Evolutionary conservation across 2,113 vertebrate genomes (phyloP), one percentile per base, ranked within the genome.

Genomic region (Lynx canadensis): DNA sequence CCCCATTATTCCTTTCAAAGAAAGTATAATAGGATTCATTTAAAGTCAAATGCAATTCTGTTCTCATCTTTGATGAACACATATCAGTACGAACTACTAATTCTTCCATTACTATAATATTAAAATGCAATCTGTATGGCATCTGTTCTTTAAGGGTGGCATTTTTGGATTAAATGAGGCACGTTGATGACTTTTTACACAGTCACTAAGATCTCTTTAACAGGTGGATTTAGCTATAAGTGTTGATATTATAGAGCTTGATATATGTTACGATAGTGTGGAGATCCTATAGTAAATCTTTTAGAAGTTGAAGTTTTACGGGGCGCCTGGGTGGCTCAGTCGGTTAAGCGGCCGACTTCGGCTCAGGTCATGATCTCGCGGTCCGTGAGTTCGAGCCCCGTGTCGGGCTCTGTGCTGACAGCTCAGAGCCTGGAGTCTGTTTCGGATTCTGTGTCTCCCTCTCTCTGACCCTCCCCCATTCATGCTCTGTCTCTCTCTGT

Each of bases 251-350:
- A 45, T 55, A 83, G 69, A 83, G 45, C 23, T 88, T 84, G 78
- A 57, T 93, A 79, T 52, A 52, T 83, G 25, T 91, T 96, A n/a
- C 91, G 71, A 82, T 74, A 74, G 69, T 12, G 11, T 82, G 52
- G 60, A 38, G 66, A 68, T 95, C 36, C 13, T 91, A 10, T 93
- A 79, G 83, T 66, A 95, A 91, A 82, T 88, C 60, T 91, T 96
- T 92, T 11, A 63, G 74, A 97, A 76, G n/a, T 89, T 63, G 82
- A 84, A 36, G 60, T 63, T 94, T 57, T 15, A 18, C 23, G 0
- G 45, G 45, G 45, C 45, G 1, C 45, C 45, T 45, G 45, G 45
- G 45, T 45, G 45, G 45, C 45, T 45, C 45, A 45, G 45, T 45
- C 1, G 8, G 45, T 45, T 45, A 9, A 45, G 45, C 1, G 45